Base-by-base conservation (phyloP, 2,888 invertebrate genomes). In the Cataglyphis altisquamis region DNA sequence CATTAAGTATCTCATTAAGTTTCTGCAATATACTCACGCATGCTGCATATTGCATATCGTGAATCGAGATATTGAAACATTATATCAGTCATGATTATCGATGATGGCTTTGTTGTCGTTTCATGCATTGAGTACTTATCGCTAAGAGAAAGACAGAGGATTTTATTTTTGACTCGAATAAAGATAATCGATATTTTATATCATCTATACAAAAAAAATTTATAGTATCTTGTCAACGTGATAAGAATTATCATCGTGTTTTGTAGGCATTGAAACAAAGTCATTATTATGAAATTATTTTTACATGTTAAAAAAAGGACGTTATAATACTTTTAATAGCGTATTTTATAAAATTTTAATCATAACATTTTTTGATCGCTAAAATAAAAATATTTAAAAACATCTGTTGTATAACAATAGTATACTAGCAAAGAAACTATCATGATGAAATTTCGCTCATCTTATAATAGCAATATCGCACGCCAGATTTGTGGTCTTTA, bases 171-270 rank as follows among this genome's bases (percentile, higher is more conserved):
- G 32, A 29, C 1, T 41, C 55, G 74, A 80, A 80, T 82, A 77
- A 75, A 83, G 70, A 81, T 84, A 88, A 85, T 89, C 84, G 78
- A 87, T 74, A 73, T 82, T 84, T 78, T 75, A n/a, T 8, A 81
- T 78, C 82, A 64, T 57, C 66, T 15, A n/a, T 36, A 73, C 18
- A 52, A 45, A 66, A 52, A n/a, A 62, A 52, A 66, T 21, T 32
- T 45, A 41, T 45, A 52, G 15, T 48, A 67, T 6, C 10, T 18
- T n/a, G 6, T 62, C 21, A n/a, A n/a, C 6, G 10, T n/a, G 25
- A 66, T 39, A 32, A 10, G 0, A 21, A 68, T 9, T 39, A 78
- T 45, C 12, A 9, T n/a, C n/a, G 8, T 1, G 36, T 52, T 77
- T 64, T 18, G n/a, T 39, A 12, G 8, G 12, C 32, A 36, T 9